These are phyloP conservation scores for Polylopha cassiicola DNA, from an alignment of 2,888 invertebrate genomes.

Conservation along the genomic window DNA sequence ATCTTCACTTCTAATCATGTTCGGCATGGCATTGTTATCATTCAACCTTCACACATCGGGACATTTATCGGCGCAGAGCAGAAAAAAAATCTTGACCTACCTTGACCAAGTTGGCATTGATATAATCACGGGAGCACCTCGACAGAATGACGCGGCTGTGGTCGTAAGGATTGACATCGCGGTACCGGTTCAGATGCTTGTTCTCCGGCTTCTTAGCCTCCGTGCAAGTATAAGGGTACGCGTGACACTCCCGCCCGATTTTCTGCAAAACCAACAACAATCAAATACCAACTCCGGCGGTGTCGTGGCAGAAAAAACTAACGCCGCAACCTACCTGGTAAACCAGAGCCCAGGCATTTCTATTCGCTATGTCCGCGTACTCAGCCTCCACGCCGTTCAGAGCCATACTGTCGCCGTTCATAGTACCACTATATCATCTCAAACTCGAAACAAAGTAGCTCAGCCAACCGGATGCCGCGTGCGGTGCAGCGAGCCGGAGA, in stretches of 20 bases:
- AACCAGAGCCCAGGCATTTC: conserved; percentile 82
- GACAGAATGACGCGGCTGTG: conserved; percentile 90
- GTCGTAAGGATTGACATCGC: conserved; percentile 97
- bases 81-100: conserved; percentile 77
- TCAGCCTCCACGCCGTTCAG: conserved; percentile 79
- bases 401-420: conserved; percentile 40
- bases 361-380: conserved; percentile 82
- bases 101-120: conserved; percentile 95
- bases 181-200: conserved; percentile 91
- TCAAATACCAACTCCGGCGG: conserved; percentile 15
- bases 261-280: conserved; percentile 73
- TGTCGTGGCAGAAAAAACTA: conserved; percentile 16
- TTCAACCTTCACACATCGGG: too few relatives aligned
- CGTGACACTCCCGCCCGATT: conserved; percentile 83
- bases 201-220: conserved; percentile 88
- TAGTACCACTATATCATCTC: conserved; percentile 41
- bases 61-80: too few relatives aligned
- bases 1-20: too few relatives aligned
- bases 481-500: conserved; percentile 24
- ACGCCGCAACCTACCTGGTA: conserved; percentile 79
- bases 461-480: conserved; percentile 38
- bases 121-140: conserved; percentile 88
- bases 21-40: too few relatives aligned
- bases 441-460: conserved; percentile 34
- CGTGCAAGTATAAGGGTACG: conserved; percentile 78